Evolutionary conservation across 1,140 invertebrate genomes (phyloP).

Genomic region (Globodera rostochiensis): DNA sequence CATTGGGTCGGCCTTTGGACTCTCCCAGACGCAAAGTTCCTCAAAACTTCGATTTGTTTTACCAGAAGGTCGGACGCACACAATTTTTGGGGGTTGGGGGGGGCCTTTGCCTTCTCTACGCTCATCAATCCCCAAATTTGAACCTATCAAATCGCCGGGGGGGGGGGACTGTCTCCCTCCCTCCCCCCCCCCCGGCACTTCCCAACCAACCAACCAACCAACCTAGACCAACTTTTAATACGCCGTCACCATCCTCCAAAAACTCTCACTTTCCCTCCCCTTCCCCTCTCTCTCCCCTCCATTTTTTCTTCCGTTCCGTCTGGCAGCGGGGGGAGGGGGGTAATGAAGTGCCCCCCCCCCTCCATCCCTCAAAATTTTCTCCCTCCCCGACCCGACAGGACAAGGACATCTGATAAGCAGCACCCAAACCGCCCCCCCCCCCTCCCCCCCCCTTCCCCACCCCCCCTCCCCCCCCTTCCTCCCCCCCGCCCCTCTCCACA

Average conservation of each 20-base stretch:
- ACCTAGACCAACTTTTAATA: not conserved
- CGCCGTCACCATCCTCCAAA: not conserved
- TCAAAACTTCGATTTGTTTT: conserved; percentile 3
- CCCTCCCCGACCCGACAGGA: not conserved
- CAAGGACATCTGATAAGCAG: conserved; percentile 16
- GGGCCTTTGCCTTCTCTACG: not conserved
- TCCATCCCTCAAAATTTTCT: not conserved
- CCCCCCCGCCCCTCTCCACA: no score
- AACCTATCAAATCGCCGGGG: conserved; percentile 8
- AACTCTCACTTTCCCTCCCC: not conserved
- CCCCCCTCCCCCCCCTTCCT: no score
- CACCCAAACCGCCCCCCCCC: no score
- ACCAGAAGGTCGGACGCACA: not conserved
- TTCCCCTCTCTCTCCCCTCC: not conserved
- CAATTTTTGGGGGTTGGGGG: not conserved
- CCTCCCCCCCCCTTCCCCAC: no score
- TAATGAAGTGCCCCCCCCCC: not conserved
- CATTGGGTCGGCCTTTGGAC: not conserved
- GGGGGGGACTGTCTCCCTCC: no score
- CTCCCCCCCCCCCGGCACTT: not conserved
- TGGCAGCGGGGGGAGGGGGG: no score
- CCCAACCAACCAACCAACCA: not conserved
- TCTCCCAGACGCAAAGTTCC: conserved; percentile 8
- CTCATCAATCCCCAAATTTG: conserved; percentile 9
- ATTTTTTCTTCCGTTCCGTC: not conserved